These are phyloP conservation scores for Stratiolaelaps scimitus DNA, from an alignment of 1,140 invertebrate genomes.

Conservation along the genomic window DNA sequence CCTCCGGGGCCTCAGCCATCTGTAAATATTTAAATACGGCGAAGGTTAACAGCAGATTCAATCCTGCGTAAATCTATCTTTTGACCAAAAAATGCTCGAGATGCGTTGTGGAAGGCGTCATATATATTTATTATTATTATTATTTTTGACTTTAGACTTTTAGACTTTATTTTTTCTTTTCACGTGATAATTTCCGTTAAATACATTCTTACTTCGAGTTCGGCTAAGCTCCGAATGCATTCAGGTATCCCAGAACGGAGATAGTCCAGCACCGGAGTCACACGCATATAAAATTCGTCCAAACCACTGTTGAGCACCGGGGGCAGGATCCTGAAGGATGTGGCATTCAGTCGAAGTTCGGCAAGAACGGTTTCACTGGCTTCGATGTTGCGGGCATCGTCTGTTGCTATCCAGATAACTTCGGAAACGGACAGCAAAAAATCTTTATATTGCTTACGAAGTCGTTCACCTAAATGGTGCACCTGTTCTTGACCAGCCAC, in stretches of 20 bases:
- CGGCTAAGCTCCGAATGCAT: neutral
- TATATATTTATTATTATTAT: too few relatives aligned
- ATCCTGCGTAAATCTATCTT: too few relatives aligned
- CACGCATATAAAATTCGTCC: neutral
- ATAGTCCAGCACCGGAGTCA: neutral
- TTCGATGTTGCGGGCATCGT: neutral
- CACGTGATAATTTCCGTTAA: too few relatives aligned
- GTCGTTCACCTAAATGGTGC: neutral
- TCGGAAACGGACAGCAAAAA: neutral
- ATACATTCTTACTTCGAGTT: neutral
- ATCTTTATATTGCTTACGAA: neutral
- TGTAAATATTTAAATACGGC: too few relatives aligned
- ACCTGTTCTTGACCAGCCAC: neutral
- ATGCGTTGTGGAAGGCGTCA: too few relatives aligned
- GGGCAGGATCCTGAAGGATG: neutral
- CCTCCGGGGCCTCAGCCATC: neutral
- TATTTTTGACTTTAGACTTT: too few relatives aligned
- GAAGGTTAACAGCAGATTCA: too few relatives aligned
- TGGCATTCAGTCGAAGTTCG: neutral
- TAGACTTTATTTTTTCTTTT: too few relatives aligned
- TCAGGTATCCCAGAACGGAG: neutral
- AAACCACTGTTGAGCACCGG: neutral
- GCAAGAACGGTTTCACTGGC: neutral
- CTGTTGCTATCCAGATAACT: neutral
- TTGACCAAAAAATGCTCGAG: too few relatives aligned